phyloP scores from a whole-genome alignment of 2,113 vertebrate species.

The Tragelaphus scriptus region DNA sequence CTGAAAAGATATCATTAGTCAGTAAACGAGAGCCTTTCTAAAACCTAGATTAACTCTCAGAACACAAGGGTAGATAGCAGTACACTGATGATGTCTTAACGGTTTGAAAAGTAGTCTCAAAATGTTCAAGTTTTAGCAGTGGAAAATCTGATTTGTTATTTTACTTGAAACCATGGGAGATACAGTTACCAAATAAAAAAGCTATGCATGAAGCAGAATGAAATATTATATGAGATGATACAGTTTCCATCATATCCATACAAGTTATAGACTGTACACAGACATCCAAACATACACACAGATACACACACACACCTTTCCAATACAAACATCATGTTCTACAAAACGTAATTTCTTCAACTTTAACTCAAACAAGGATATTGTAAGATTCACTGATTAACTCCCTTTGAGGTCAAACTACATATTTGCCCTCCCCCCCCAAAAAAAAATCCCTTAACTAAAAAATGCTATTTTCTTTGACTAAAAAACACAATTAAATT shows the following conservation, averaged over 20 bases:
- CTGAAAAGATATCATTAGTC: constrained; percentile 47
- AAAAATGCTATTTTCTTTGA: background rate
- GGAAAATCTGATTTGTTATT: background rate
- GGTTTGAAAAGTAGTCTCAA: background rate
- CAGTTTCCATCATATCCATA: background rate
- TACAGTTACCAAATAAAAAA: background rate
- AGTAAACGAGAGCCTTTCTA: constrained; percentile 34
- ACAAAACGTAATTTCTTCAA: constrained; percentile 18
- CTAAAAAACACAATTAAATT: background rate
- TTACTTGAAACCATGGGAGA: background rate
- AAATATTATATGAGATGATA: background rate
- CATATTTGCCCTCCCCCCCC: background rate
- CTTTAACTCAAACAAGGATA: background rate
- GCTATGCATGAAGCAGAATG: background rate
- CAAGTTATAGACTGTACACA: background rate
- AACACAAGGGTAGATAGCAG: background rate
- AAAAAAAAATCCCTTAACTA: background rate
- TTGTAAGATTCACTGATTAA: background rate
- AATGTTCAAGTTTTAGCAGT: background rate
- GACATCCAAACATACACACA: background rate
- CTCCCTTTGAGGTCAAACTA: background rate
- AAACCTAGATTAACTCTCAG: constrained; percentile 40
- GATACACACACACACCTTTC: background rate
- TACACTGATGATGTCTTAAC: background rate
- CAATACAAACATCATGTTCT: background rate